Evolutionary conservation across 2,797 vertebrate genomes (phyloP).

Genomic region (Podarcis lilfordi): DNA sequence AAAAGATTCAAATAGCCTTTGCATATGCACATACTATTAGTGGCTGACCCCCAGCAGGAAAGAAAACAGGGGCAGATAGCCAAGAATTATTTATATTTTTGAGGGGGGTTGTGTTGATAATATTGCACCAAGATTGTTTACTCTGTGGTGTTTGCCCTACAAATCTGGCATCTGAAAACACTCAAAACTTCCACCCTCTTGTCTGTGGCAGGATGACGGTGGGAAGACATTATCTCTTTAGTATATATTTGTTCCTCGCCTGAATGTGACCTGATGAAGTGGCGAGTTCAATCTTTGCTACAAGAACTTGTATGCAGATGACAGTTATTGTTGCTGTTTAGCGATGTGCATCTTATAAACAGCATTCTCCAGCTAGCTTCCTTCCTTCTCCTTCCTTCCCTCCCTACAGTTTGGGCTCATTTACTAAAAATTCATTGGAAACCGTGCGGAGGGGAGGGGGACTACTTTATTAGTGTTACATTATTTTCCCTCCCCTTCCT

Average conservation of each 20-base stretch:
- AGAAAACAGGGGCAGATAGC: too few species aligned
- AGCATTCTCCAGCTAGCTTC: conserved; percentile 56
- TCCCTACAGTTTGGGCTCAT: conserved; percentile 73
- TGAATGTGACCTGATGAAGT: neutral
- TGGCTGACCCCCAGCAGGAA: neutral
- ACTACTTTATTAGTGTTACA: conserved; percentile 82
- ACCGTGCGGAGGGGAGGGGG: conserved; percentile 59
- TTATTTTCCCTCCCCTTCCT: conserved; percentile 78
- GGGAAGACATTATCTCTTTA: neutral
- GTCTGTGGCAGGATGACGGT: neutral
- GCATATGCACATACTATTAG: neutral
- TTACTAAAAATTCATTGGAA: conserved; percentile 79
- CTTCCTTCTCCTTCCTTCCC: conserved; percentile 34
- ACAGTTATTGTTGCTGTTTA: conserved; percentile 73
- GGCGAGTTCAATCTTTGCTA: conserved; percentile 30
- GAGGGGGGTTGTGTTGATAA: neutral
- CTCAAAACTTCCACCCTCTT: neutral
- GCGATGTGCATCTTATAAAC: conserved; percentile 67
- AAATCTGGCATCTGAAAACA: neutral
- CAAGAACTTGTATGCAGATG: conserved; percentile 48
- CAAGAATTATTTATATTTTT: neutral
- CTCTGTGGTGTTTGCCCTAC: neutral
- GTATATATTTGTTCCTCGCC: neutral
- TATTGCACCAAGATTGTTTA: neutral
- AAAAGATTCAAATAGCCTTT: neutral